phyloP scores from a whole-genome alignment of 1,140 invertebrate species.

The Bilobella aurantiaca region DNA sequence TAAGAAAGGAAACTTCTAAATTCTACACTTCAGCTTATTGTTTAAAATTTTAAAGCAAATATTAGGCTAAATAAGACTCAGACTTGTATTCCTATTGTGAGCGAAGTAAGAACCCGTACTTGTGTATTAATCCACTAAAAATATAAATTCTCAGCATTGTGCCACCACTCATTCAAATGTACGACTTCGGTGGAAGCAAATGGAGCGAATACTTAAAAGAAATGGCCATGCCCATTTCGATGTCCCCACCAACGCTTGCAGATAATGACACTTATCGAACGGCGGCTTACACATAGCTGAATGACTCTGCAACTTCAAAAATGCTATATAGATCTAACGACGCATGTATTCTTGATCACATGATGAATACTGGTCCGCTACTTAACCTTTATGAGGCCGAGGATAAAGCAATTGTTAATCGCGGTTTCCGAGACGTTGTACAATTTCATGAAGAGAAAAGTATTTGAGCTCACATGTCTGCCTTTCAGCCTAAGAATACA shows the following conservation, averaged over 20 bases:
- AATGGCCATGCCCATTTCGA: slow-evolving; percentile 28
- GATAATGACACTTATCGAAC: slow-evolving; percentile 25
- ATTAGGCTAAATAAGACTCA: slow-evolving; percentile 14
- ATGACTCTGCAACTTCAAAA: slow-evolving; percentile 24
- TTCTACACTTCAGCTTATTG: too few species aligned
- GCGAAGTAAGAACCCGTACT: slow-evolving; percentile 27
- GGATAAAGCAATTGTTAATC: too few species aligned
- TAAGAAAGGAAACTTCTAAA: too few species aligned
- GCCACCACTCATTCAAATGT: slow-evolving; percentile 24
- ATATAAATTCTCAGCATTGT: slow-evolving; percentile 28
- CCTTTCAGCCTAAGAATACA: too few species aligned
- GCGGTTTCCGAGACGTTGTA: too few species aligned
- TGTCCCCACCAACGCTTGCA: slow-evolving; percentile 15
- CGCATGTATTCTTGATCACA: too few species aligned
- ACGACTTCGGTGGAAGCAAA: slow-evolving; percentile 23
- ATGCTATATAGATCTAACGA: too few species aligned
- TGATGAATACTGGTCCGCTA: too few species aligned
- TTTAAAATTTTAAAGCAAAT: slow-evolving; percentile 12
- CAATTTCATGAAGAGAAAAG: too few species aligned
- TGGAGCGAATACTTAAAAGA: slow-evolving; percentile 26
- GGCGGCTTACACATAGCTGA: slow-evolving; percentile 29
- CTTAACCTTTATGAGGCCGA: too few species aligned
- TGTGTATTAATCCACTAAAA: slow-evolving; percentile 26
- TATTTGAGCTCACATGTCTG: too few species aligned
- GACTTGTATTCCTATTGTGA: slow-evolving; percentile 28